Evolutionary conservation across 2,888 invertebrate genomes (phyloP).

Genomic region (Prostheceraeus crozeri): DNA sequence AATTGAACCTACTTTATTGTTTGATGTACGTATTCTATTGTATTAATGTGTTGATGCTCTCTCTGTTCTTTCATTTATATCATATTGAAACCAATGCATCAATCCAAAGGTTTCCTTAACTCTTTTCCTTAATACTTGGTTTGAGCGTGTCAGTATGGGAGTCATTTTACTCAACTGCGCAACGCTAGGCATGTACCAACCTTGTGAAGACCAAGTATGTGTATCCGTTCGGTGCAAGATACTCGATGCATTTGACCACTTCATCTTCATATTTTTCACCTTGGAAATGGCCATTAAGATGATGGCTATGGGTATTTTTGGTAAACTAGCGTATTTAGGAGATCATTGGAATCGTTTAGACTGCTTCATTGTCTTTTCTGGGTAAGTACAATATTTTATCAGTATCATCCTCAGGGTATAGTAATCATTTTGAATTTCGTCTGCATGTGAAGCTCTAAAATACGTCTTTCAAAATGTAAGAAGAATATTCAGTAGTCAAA

Average conservation of each 20-base stretch:
- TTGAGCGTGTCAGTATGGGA: slow-evolving; percentile 94
- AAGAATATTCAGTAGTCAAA: too few relatives aligned
- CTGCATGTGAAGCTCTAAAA: too few relatives aligned
- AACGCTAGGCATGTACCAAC: slow-evolving; percentile 98
- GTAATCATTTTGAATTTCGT: too few relatives aligned
- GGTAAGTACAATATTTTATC: slow-evolving; percentile 70
- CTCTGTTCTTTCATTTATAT: too few relatives aligned
- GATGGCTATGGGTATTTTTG: slow-evolving; percentile 95
- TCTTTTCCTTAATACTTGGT: slow-evolving; percentile 67
- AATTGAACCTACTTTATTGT: too few relatives aligned
- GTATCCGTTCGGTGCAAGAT: slow-evolving; percentile 58
- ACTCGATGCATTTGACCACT: slow-evolving; percentile 84
- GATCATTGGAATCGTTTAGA: slow-evolving; percentile 98
- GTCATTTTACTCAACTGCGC: slow-evolving; percentile 96
- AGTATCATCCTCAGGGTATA: too few relatives aligned
- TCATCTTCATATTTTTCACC: slow-evolving; percentile 95
- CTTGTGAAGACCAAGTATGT: slow-evolving; percentile 75
- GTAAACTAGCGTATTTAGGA: slow-evolving; percentile 85
- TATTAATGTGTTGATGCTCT: too few relatives aligned
- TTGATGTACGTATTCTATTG: too few relatives aligned
- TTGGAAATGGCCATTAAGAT: slow-evolving; percentile 96
- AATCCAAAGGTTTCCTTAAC: too few relatives aligned
- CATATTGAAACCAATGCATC: too few relatives aligned
- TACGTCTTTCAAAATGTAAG: too few relatives aligned
- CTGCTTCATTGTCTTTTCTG: slow-evolving; percentile 91